Base-by-base conservation (phyloP, 1,140 invertebrate genomes). In the Doryteuthis pealeii region DNA sequence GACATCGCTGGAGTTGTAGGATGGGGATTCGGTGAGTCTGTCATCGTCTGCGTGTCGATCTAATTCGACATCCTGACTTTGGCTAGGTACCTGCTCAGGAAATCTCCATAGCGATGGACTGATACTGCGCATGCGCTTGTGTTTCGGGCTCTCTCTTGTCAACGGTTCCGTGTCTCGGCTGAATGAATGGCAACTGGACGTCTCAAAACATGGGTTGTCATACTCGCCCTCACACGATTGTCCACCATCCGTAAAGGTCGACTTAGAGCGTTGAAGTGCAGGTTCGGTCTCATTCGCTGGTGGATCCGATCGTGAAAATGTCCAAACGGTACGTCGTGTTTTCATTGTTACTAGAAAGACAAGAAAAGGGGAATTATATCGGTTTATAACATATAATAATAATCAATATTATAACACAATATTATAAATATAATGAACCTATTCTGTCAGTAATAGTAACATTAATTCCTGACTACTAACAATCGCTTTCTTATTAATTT, bases 141-240 rank as follows among this genome's bases (percentile, higher is more conserved):
- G 35, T 40, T 40, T 40, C 35, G 35, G 35, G 35, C 35, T 40
- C 35, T 40, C 35, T 40, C 10, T 40, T 10, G 35, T 40, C 35
- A 40, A 40, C 5, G 58, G 58, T 26, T 62, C 58, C 4, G 58
- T 62, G 22, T 62, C 22, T 30, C 28, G 3, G 5, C 22, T 5
- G 15, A 62, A 62, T n/a, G 22, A 26, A n/a, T 62, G 58, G 58
- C 58, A 26, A 30, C 28, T 62, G 4, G 22, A 26, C 3, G 22
- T 30, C 28, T 62, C 58, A 62, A 62, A 62, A 6, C 58, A n/a
- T 15, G 58, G 58, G 58, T 62, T 62, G 58, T 62, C 58, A 30
- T 26, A 62, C 15, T 62, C 58, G 35, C 35, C 35, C 4, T 40
- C 35, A 40, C 35, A 40, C 22, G 58, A 26, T 62, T 15, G 4